Evolutionary conservation across 2,797 vertebrate species (phyloP), one percentile per base, ranked within the genome.

Genomic region (Hybognathus amarus): DNA sequence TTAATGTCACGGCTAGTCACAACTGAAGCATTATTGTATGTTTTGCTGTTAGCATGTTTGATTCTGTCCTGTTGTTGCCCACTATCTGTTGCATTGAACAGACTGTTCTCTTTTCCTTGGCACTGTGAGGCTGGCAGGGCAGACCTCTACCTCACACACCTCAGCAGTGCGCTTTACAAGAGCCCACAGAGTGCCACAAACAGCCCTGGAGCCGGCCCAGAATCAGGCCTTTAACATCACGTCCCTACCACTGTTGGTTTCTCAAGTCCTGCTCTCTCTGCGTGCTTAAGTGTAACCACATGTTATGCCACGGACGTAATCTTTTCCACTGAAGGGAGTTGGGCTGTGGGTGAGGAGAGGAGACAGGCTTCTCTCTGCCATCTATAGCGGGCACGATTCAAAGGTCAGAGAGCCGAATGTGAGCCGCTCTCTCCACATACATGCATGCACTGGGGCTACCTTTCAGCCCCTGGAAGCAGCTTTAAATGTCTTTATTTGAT

Each of bases 401-500:
- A 85, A 88, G 83, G 67, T 83, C 85, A 87, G 61, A 75, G 73
- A 33, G n/a, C 24, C 24, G 24, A 27, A 15, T 15, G 12, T 61
- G 13, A 27, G 59, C 56, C 68, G 76, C 70, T 42, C 40, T 70
- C 66, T 33, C 30, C 47, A 59, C 45, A 66, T 67, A n/a, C 33
- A 64, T 27, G 11, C 56, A 12, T 47, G 66, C 59, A 82, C 63
- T 64, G 63, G 75, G 73, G 87, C 82, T 71, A 85, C 75, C 84
- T 71, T 77, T 76, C 66, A 50, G 61, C 68, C 33, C 79, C 83
- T 87, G 74, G 85, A 83, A 77, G 4, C 81, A 77, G 66, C 86
- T 85, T 82, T 89, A 52, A 88, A 80, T 77, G 83, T 85, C 54
- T 81, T 87, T 85, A 77, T 84, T 89, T 90, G 54, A 79, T 87